phyloP scores from a whole-genome alignment of 1,140 invertebrate genomes.

The Euura saliciscinereae region DNA sequence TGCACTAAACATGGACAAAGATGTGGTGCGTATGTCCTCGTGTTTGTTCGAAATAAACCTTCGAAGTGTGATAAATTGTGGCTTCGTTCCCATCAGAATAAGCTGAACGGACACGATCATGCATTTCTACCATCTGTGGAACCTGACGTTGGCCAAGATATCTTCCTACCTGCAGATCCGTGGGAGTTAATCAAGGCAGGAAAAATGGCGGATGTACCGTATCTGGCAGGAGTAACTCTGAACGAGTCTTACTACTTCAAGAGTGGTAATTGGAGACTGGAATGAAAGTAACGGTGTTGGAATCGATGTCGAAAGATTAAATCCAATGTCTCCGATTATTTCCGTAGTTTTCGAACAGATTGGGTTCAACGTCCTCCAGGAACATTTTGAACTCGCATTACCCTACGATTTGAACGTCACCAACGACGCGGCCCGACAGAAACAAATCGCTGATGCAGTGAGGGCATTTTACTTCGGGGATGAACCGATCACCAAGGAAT shows the following conservation, averaged over 20 bases:
- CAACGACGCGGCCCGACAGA: slow-evolving; percentile 40
- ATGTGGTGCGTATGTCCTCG: slow-evolving; percentile 30
- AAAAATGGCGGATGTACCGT: slow-evolving; percentile 63
- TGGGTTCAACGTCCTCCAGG: slow-evolving; percentile 25
- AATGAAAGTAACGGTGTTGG: neutral
- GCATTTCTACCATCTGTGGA: slow-evolving; percentile 73
- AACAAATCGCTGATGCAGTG: slow-evolving; percentile 59
- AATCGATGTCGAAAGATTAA: neutral
- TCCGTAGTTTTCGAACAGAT: slow-evolving; percentile 12
- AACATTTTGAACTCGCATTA: slow-evolving; percentile 63
- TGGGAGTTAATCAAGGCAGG: slow-evolving; percentile 58
- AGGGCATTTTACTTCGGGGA: slow-evolving; percentile 66
- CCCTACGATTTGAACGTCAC: slow-evolving; percentile 66
- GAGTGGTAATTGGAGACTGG: neutral
- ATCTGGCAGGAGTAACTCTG: slow-evolving; percentile 67
- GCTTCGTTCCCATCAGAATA: slow-evolving; percentile 32
- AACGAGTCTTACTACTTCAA: slow-evolving; percentile 57
- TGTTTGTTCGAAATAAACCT: neutral
- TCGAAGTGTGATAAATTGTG: too few relatives aligned
- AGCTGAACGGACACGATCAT: slow-evolving; percentile 36
- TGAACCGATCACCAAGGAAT: slow-evolving; percentile 54
- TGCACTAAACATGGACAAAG: slow-evolving; percentile 35
- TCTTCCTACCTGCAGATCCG: slow-evolving; percentile 68
- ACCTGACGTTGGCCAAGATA: slow-evolving; percentile 58
- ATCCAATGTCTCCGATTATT: slow-evolving; percentile 33